Conservation (phyloP, 2,797 vertebrate genomes). For the Telmatherina bonti region DNA sequence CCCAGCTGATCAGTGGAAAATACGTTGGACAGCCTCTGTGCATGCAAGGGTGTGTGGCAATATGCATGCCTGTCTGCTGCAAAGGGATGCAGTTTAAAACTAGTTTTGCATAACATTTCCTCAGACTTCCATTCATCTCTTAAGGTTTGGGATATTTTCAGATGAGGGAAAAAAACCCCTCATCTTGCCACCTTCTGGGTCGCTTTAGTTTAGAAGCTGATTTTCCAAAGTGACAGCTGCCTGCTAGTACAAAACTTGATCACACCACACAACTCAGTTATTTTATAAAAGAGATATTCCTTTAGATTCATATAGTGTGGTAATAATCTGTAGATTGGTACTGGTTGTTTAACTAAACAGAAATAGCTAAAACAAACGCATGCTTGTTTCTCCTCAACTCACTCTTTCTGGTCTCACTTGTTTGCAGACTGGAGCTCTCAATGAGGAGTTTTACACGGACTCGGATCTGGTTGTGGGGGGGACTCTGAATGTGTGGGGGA, state of each 20-base stretch:
- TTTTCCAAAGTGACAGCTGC: too few relatives aligned
- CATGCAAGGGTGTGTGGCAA: background rate
- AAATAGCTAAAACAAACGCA: background rate
- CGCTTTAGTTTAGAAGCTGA: too few relatives aligned
- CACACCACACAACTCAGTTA: background rate
- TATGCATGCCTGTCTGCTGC: background rate
- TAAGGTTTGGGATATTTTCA: too few relatives aligned
- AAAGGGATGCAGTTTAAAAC: background rate
- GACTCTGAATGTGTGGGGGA: slow-evolving; percentile 91
- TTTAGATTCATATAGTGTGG: background rate
- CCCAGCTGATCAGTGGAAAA: background rate
- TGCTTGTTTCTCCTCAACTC: background rate
- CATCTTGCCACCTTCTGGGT: too few relatives aligned
- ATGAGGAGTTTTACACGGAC: slow-evolving; percentile 90
- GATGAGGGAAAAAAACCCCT: too few relatives aligned
- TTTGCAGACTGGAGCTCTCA: slow-evolving; percentile 85
- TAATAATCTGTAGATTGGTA: background rate
- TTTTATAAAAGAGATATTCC: too few relatives aligned
- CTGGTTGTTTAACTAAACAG: background rate
- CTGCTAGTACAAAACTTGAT: background rate
- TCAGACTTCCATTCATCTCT: too few relatives aligned
- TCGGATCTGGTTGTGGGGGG: slow-evolving; percentile 88
- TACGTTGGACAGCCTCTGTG: background rate
- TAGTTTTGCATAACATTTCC: too few relatives aligned
- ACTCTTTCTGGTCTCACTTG: background rate